Base-by-base conservation (phyloP, 1,140 invertebrate genomes). In the Anastrepha ludens region DNA sequence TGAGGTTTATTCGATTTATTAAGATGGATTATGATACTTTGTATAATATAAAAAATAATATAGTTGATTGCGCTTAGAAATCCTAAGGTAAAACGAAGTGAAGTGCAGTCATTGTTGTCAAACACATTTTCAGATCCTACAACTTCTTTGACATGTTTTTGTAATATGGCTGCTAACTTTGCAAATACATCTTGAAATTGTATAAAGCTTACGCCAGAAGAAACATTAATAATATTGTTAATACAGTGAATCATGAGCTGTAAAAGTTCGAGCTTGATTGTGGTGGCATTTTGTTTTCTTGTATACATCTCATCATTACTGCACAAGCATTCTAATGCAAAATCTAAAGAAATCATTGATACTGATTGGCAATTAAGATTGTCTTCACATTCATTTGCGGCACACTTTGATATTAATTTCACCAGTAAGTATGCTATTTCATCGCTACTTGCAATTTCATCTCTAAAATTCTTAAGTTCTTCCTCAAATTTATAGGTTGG, bases 371-470 rank as follows among this genome's bases (percentile, higher is more conserved):
- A 39, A 88, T 89, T 78, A 17, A 87, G 87, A 17, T 87, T 15
- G 2, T 58, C 55, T 60, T 87, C 50, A 4, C 89, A 88, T 17
- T 92, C 92, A 5, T 90, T 90, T 58, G 90, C 89, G 11, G 92
- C 89, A 62, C 92, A 93, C 8, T 92, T 89, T 17, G 89, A 89
- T 2, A 93, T 86, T 39, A 93, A 13, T 44, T 92, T 89, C 8
- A 93, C 90, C 4, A 93, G 90, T 39, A 93, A 6, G 17, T 91
- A 87, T 0, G 92, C 92, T 60, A 93, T 87, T 11, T 93, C 92
- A 87, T 93, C 92, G 60, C 92, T 93, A 70, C 89, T 90, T 64
- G 89, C 91, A 17, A 78, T 89, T 13, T 78, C 85, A 3, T 29
- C 64, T 47, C 86, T 81, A 44, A 92, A 92, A 0, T 85, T 74